Base-by-base conservation (phyloP, 2,113 vertebrate genomes). In the Vanacampus margaritifer region DNA sequence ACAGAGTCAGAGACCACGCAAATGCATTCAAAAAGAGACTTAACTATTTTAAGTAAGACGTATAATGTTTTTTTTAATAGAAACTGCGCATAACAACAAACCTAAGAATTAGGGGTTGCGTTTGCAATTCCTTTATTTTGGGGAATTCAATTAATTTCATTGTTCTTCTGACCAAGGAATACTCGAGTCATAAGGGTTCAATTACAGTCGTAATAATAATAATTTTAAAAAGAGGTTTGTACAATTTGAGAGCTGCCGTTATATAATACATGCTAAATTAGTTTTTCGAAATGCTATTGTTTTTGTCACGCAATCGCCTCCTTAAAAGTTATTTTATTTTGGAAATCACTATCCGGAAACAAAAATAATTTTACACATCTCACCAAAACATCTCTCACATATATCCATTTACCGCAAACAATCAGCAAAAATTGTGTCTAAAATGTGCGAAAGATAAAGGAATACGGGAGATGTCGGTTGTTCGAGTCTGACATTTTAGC, bases 301-400 rank as follows among this genome's bases (percentile, higher is more conserved):
- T 50, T 24, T 24, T 11, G 2, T 9, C 3, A 24, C 14, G 6
- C 43, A 46, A 17, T 46, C 17, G 14, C 17, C 45, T 6, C 24
- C 5, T 24, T 54, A 14, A 26, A 13, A 11, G 11, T 54, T 21
- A 3, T 1, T 79, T 84, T 86, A 79, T 74, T 85, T 79, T 85
- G 71, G n/a, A 2, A 53, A 12, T 2, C 7, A 0, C 0, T 0
- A 0, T 53, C 48, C 83, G 79, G 83, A 86, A 73, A 10, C 2
- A 32, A 32, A 32, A 32, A 2, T 4, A 32, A 2, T 32, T 32
- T 32, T 32, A 32, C 4, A 32, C 28, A 32, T 32, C 28, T 32
- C 28, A n/a, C n/a, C n/a, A 32, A 32, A 32, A 32, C 28, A 32
- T 32, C 28, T 32, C 28, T 32, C 28, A 32, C 4, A 32, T 4